Percentiles rank a stretch among this genome's conserved stretches.
Evolutionary conservation across 2,797 vertebrate genomes (phyloP).

Genomic region (Mycteria americana): DNA sequence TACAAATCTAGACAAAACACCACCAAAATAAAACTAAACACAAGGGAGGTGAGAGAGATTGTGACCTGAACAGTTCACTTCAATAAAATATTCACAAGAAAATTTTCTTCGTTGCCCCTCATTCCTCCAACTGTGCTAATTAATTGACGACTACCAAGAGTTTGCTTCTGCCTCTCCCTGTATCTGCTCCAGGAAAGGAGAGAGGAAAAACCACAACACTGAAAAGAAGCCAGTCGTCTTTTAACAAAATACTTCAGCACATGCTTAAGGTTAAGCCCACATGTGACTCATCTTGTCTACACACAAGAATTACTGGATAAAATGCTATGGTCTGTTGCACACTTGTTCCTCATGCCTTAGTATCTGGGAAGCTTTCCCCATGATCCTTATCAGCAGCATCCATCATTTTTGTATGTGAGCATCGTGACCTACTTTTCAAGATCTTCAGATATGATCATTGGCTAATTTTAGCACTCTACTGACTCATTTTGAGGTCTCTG

Average conservation of each 20-base stretch:
- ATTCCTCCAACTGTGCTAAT: not conserved
- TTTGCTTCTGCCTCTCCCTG: not conserved
- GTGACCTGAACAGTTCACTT: not conserved
- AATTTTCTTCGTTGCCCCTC: not conserved
- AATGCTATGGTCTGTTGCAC: not conserved
- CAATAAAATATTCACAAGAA: not conserved
- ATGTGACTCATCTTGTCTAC: not conserved
- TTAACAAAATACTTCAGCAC: not conserved
- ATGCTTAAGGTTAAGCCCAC: not conserved
- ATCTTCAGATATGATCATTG: not conserved
- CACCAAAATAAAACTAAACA: not conserved
- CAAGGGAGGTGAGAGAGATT: not conserved
- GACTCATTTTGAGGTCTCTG: not conserved
- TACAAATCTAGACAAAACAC: not conserved
- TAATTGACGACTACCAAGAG: not conserved
- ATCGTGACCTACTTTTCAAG: not conserved
- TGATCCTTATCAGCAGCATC: not conserved
- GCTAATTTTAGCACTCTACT: conserved; percentile 11
- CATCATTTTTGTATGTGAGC: not conserved
- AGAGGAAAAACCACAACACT: not conserved
- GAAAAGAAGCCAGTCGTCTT: not conserved
- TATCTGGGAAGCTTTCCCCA: not conserved
- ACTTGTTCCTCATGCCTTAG: not conserved
- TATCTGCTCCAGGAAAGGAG: not conserved
- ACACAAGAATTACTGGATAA: not conserved